phyloP scores from a whole-genome alignment of 53 echinoderm and acorn worm species.

The Temnopleurus reevesii region DNA sequence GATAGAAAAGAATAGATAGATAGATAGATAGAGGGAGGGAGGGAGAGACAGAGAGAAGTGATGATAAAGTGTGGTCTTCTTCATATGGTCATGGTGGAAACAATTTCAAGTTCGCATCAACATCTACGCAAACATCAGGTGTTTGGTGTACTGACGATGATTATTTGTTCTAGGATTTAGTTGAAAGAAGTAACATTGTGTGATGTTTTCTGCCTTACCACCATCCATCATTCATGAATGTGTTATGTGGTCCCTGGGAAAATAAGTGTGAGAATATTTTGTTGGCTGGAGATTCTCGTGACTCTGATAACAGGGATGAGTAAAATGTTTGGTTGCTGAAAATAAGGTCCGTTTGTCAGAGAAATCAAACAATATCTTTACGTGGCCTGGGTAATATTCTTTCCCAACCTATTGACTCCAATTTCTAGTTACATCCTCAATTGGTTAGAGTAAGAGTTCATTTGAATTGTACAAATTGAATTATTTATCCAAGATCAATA shows the following conservation, averaged over 20 bases:
- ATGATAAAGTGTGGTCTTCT: neutral
- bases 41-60: neutral
- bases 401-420: too few relatives aligned
- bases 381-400: too few relatives aligned
- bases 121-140: conserved; percentile 28
- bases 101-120: conserved; percentile 26
- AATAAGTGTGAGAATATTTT: too few relatives aligned
- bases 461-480: too few relatives aligned
- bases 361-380: too few relatives aligned
- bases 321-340: too few relatives aligned
- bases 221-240: conserved; percentile 6
- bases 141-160: neutral
- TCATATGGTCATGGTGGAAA: conserved; percentile 3
- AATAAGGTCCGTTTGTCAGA: too few relatives aligned
- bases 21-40: neutral
- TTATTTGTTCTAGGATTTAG: conserved; percentile 27
- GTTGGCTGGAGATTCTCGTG: too few relatives aligned
- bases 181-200: conserved; percentile 24
- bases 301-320: too few relatives aligned
- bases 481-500: too few relatives aligned
- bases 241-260: neutral
- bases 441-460: too few relatives aligned
- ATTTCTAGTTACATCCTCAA: too few relatives aligned
- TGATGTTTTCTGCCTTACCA: conserved; percentile 12
- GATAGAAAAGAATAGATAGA: neutral